phyloP scores from a whole-genome alignment of 2,113 vertebrate genomes.

The Erythrocercus mccallii region DNA sequence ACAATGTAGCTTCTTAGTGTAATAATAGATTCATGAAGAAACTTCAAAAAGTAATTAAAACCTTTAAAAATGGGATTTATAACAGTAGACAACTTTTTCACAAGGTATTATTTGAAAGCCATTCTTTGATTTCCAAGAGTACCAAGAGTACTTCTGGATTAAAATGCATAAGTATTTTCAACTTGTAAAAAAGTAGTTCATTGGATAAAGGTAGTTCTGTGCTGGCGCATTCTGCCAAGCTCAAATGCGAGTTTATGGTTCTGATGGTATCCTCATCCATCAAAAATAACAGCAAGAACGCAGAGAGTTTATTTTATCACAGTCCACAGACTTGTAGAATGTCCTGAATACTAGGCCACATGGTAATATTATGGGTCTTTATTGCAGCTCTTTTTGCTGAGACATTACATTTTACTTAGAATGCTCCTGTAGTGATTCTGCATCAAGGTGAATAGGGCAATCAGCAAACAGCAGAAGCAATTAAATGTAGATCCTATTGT shows the following conservation, averaged over 20 bases:
- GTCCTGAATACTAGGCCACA: background rate
- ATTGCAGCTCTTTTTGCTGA: background rate
- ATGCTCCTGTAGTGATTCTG: background rate
- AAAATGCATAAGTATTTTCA: background rate
- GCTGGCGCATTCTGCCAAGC: background rate
- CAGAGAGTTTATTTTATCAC: background rate
- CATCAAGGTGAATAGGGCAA: background rate
- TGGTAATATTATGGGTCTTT: background rate
- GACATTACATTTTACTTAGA: background rate
- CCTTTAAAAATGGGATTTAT: background rate
- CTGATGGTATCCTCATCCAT: background rate
- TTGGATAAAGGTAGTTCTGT: background rate
- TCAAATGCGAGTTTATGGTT: background rate
- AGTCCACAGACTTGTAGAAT: background rate
- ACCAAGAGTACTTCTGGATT: background rate
- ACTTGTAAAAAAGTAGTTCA: fast-evolving
- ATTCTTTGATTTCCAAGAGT: background rate
- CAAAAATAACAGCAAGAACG: background rate
- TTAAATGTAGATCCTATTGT: slow-evolving; percentile 24
- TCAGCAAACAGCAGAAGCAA: background rate
- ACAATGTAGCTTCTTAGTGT: background rate
- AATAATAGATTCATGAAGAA: background rate
- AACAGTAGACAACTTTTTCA: background rate
- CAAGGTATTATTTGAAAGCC: background rate
- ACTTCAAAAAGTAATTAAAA: background rate